Base-by-base conservation (phyloP, 1,140 invertebrate species). In the Holcopasites calliopsidis region DNA sequence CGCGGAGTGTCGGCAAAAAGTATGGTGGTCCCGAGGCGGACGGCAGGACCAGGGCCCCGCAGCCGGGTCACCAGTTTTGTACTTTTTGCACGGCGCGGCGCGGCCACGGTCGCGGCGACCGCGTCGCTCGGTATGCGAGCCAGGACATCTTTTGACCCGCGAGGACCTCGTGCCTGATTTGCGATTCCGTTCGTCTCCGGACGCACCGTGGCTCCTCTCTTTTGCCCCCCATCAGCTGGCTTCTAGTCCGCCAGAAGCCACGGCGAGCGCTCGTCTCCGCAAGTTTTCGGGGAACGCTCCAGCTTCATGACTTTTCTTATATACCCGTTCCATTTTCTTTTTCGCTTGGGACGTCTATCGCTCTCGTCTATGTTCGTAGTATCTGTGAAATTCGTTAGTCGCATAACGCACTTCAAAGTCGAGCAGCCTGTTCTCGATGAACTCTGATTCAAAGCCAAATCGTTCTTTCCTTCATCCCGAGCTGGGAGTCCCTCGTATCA, bases 1-100 rank as follows among this genome's bases (percentile, higher is more conserved):
- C 61, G 86, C 84, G 79, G 84, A 89, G 88, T 88, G 85, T 89
- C 77, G 86, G 79, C 86, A 88, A 90, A 90, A 90, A 90, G 85
- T 86, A 88, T 86, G 83, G 87, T 73, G 80, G 85, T 87, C 81
- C 72, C 76, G 82, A 86, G 82, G 84, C 84, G 84, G 86, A 87
- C 80, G 81, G 85, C 77, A 85, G 85, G 79, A 76, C 77, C 80
- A 54, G 72, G 71, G 11, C 68, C 62, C 21, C 58, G 42, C 49
- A 80, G 88, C 80, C 84, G 85, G 87, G 88, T 89, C 88, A 89
- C 80, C 82, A 74, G 79, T 88, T 85, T 85, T 86, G 72, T 85
- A 83, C 85, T 88, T 88, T 88, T 88, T 88, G 77, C 76, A 54
- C 52, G 33, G 31, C 23, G 55, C 13, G 26, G 31, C 50, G 54